phyloP scores from a whole-genome alignment of 1,140 invertebrate genomes.

The Papilio polytes region DNA sequence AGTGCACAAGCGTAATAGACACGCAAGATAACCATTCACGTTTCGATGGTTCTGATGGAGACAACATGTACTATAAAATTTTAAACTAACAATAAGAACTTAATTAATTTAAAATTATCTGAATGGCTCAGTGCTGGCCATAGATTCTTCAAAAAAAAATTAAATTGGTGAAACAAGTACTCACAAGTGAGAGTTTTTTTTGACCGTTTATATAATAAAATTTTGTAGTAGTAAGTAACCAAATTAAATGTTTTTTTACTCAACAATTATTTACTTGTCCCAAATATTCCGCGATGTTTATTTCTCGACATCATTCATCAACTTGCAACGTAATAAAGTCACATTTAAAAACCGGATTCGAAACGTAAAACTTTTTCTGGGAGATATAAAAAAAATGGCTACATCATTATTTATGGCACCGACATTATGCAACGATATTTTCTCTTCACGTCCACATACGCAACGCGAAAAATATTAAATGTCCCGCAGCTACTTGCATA shows the following conservation, averaged over 20 bases:
- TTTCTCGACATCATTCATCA: neutral
- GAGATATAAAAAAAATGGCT: constrained; percentile 26
- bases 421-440: constrained; percentile 33
- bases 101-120: too few species aligned
- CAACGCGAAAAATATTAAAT: constrained; percentile 22
- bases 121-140: too few species aligned
- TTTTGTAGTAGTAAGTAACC: neutral
- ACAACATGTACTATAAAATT: constrained; percentile 34
- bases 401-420: constrained; percentile 33
- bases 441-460: constrained; percentile 15
- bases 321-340: constrained; percentile 27
- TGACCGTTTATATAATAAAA: too few species aligned
- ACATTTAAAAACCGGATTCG: constrained; percentile 19
- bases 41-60: constrained; percentile 60
- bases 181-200: too few species aligned
- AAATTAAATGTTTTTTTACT: too few species aligned
- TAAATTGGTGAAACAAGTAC: too few species aligned
- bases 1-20: constrained; percentile 36
- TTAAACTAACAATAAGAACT: neutral
- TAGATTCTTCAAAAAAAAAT: too few species aligned
- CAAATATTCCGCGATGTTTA: neutral
- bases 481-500: constrained; percentile 1
- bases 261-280: neutral
- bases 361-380: constrained; percentile 13
- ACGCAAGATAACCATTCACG: constrained; percentile 76